Percentiles rank a stretch among this genome's conserved stretches.
phyloP scores from a whole-genome alignment of 2,797 vertebrate genomes.

The Monodelphis domestica region DNA sequence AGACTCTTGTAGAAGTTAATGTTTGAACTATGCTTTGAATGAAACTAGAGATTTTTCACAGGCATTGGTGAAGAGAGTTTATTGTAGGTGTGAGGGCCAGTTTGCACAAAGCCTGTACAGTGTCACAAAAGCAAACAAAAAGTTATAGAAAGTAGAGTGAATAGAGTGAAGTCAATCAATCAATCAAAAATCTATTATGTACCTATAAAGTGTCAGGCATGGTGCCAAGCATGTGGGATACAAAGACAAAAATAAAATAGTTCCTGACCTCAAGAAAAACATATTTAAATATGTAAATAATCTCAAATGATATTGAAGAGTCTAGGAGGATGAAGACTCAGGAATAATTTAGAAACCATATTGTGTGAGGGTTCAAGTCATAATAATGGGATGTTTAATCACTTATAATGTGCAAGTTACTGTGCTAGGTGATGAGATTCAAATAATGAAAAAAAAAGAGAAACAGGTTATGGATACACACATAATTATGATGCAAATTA shows the following conservation, averaged over 20 bases:
- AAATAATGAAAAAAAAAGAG: background rate
- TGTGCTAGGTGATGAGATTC: background rate
- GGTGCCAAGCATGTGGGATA: too few species aligned
- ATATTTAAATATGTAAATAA: background rate
- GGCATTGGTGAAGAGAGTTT: background rate
- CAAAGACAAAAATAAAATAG: too few species aligned
- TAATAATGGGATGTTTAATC: too few species aligned
- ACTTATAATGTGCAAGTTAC: background rate
- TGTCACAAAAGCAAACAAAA: background rate
- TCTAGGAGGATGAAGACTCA: too few species aligned
- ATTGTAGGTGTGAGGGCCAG: background rate
- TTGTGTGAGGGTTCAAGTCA: too few species aligned
- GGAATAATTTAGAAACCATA: too few species aligned
- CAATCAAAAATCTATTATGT: too few species aligned
- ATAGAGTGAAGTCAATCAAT: background rate
- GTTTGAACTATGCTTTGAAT: background rate
- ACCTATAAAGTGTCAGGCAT: too few species aligned
- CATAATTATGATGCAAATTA: background rate
- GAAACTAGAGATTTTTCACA: background rate
- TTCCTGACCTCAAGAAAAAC: background rate
- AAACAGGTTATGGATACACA: too few species aligned
- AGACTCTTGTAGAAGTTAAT: background rate
- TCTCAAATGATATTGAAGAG: background rate
- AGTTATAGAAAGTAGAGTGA: background rate
- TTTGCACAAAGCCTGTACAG: background rate